Evolutionary conservation across 2,888 invertebrate genomes (phyloP), one percentile per base, ranked within the genome.

Genomic region (Platycheirus rosarum): DNA sequence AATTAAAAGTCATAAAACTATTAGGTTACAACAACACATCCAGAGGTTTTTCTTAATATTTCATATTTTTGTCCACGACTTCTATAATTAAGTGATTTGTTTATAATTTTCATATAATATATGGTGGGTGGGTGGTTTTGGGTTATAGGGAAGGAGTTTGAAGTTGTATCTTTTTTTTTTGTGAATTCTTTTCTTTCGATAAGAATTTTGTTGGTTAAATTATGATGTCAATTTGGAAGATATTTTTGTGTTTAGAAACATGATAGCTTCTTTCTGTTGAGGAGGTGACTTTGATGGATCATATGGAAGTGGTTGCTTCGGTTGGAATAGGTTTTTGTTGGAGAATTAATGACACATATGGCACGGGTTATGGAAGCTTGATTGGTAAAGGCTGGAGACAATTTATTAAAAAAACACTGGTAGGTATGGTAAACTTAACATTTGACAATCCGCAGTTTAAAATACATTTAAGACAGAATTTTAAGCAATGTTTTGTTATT

Each of bases 1-100:
- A 82, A 82, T 82, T 82, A 82, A 82, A 82, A 71, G 66, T 82
- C 80, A 76, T 82, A 82, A 82, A 76, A 62, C 76, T 76, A 82
- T 82, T 82, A 82, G 71, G 76, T 82, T 82, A 76, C 80, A 71
- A 42, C 66, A 71, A 63, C n/a, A 46, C 11, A 11, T 26, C 20
- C 29, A 5, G 29, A 23, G 48, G 57, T 48, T 55, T 11, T 32
- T 49, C 23, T 48, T 40, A 35, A 46, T 49, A 48, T 26, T 53
- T 44, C 69, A 18, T 60, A 51, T 63, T 23, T 70, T 62, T n/a
- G 16, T n/a, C n/a, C n/a, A n/a, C n/a, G 42, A 57, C n/a, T n/a
- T 71, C 65, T 57, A 82, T 82, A 82, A 82, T 82, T 82, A 82
- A 82, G 80, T 69, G 76, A 82, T 82, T 82, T 82, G 80, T 76